These are phyloP conservation scores for Globodera rostochiensis DNA, from an alignment of 1,140 invertebrate genomes.

Conservation along the genomic window DNA sequence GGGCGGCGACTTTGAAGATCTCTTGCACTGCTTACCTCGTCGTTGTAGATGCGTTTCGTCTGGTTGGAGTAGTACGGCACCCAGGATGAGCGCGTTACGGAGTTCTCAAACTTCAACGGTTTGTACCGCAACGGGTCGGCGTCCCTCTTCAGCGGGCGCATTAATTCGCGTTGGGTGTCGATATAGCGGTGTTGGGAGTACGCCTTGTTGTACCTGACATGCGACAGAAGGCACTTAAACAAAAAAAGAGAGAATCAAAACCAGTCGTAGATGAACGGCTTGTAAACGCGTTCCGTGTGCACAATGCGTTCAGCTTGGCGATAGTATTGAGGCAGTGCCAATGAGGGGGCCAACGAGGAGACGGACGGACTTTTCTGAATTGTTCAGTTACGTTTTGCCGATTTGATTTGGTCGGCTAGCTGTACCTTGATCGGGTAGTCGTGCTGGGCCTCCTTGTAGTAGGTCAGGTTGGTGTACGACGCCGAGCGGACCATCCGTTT, in stretches of 20 bases:
- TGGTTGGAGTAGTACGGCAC: constrained; percentile 64
- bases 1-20: background rate
- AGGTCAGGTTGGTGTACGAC: constrained; percentile 64
- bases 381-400: background rate
- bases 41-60: constrained; percentile 63
- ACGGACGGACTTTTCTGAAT: constrained; percentile 53
- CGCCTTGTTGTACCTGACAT: constrained; percentile 27
- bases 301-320: constrained; percentile 65
- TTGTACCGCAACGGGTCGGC: constrained; percentile 25
- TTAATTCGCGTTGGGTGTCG: constrained; percentile 53
- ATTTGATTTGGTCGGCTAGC: background rate
- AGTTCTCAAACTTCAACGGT: constrained; percentile 22
- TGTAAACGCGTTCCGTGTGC: constrained; percentile 65
- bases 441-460: constrained; percentile 60
- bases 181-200: constrained; percentile 18
- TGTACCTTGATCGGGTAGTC: constrained; percentile 61
- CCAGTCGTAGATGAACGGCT: constrained; percentile 62
- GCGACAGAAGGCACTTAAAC: background rate
- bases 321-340: constrained; percentile 60
- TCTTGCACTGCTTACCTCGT: constrained; percentile 47
- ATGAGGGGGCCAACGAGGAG: constrained; percentile 62
- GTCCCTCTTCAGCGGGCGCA: constrained; percentile 36
- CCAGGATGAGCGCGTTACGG: constrained; percentile 42
- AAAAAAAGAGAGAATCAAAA: constrained; percentile 46
- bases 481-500: constrained; percentile 60